Conservation (phyloP, 2,888 invertebrate genomes). For the Epirrhoe alternata region DNA sequence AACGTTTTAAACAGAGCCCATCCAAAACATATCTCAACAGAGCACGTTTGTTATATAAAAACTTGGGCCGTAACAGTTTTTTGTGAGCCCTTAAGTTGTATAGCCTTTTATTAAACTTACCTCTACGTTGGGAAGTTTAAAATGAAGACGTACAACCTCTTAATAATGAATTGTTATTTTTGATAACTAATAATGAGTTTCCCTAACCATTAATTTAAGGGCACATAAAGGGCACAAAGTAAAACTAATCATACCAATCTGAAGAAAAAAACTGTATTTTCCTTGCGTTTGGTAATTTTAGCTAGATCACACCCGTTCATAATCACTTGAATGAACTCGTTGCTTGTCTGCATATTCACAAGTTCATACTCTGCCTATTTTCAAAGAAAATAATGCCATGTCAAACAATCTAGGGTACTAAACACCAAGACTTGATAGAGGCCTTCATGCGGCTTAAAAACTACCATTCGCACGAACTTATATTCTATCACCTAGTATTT, state of each 20-base stretch:
- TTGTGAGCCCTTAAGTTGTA: slow-evolving; percentile 18
- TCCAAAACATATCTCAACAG: slow-evolving; percentile 9
- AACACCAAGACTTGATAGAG: no score
- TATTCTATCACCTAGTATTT: slow-evolving; percentile 3
- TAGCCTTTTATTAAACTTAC: slow-evolving; percentile 20
- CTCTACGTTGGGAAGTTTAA: slow-evolving; percentile 23
- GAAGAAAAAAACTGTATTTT: no score
- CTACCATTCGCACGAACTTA: not conserved
- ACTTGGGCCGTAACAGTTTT: slow-evolving; percentile 21
- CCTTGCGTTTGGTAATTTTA: no score
- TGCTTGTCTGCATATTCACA: no score
- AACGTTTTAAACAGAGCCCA: not conserved
- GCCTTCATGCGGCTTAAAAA: no score
- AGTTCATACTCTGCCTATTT: no score
- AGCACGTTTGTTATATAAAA: slow-evolving; percentile 21
- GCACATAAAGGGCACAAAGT: not conserved
- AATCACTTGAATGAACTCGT: no score
- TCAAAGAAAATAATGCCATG: no score
- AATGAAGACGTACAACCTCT: slow-evolving; percentile 27
- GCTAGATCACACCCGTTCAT: no score
- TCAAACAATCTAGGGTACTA: no score
- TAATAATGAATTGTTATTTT: slow-evolving; percentile 17
- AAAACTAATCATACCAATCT: no score
- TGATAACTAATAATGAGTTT: not conserved
- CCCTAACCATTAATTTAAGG: not conserved